Evolutionary conservation across 2,888 invertebrate species (phyloP).

Genomic region (Yponomeuta plumbellus): DNA sequence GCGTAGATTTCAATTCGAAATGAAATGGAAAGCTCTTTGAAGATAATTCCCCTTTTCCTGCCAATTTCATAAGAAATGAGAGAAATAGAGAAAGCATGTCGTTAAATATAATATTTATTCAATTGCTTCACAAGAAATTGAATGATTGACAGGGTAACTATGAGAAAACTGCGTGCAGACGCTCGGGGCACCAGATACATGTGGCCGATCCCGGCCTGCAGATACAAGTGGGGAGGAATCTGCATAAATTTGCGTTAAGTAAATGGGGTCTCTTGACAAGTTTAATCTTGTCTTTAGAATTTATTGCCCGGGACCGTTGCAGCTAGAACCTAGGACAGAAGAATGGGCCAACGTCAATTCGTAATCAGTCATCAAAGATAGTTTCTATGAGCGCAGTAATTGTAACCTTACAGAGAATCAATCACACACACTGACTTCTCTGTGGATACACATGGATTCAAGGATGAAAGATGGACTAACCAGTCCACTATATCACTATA

Average conservation of each 20-base stretch:
- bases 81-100: no score
- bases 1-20: no score
- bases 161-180: not conserved
- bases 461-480: no score
- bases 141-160: not conserved
- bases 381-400: no score
- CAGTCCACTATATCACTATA: no score
- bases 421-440: no score
- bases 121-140: not conserved
- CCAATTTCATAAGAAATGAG: no score
- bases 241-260: conserved; percentile 76
- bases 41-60: no score
- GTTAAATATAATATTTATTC: not conserved
- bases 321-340: not conserved
- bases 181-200: conserved; percentile 47
- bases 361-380: no score
- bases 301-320: conserved; percentile 46
- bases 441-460: no score
- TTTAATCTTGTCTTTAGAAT: conserved; percentile 73
- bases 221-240: conserved; percentile 57
- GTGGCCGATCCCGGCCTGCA: conserved; percentile 45
- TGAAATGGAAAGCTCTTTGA: no score
- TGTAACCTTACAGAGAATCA: no score
- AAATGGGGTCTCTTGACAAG: conserved; percentile 74
- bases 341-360: conserved; percentile 19